Base-by-base conservation (phyloP, 1,140 invertebrate genomes). In the Venturia canescens region DNA sequence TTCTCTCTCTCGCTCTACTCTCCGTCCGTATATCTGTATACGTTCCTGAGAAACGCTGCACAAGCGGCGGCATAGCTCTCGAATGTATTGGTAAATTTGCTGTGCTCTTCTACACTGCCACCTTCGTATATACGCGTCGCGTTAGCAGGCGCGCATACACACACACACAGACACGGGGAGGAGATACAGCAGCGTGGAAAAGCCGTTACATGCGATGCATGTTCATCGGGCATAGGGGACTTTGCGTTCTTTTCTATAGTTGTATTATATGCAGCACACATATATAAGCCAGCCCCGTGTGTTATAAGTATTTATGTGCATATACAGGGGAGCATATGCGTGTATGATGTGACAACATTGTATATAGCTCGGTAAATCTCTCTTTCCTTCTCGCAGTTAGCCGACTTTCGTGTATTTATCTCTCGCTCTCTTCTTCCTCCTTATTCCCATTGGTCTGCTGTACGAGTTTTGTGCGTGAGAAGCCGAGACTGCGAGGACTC, bases 201-300 rank as follows among this genome's bases (percentile, higher is more conserved):
- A 76, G 74, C 74, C 53, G 74, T 76, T 76, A 76, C 74, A 53
- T 53, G 74, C 74, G 63, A 76, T 53, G 60, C 74, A 63, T 53
- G 66, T 21, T 69, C 29, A 31, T 31, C 66, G 29, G 26, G 27
- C 66, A 69, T 69, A 76, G 15, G 21, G 48, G 34, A 76, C 1
- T 29, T 69, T 63, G 74, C 74, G 27, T 60, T 76, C 74, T 29
- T 76, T 76, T 76, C 29, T 69, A 69, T 21, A 69, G 66, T 31
- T 69, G 66, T 69, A 31, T 69, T 57, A 27, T 74, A 50, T 74
- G 13, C 70, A 72, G 13, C 70, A 72, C 23, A 66, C 23, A 66
- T 27, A 50, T 50, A 72, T n/a, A 23, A 29, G 48, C n/a, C n/a
- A 29, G 48, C n/a, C n/a, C 16, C 11, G 4, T 15, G 27, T 57